Percentiles rank a stretch among this genome's conserved stretches.
Conservation (phyloP, 1,140 invertebrate genomes). For the Hetaerina americana region DNA sequence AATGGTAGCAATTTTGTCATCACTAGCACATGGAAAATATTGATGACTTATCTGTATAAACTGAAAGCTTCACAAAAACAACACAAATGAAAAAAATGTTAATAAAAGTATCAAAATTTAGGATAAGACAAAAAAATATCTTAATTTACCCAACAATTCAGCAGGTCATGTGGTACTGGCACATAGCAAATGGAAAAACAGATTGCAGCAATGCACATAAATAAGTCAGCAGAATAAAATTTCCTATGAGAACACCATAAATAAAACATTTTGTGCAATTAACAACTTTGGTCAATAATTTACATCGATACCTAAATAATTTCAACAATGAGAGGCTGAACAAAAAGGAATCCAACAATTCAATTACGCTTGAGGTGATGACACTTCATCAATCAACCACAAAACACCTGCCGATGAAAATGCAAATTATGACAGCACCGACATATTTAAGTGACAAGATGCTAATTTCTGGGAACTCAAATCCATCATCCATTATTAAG, state of each 20-base stretch:
- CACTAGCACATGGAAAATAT: background rate
- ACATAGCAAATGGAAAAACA: background rate
- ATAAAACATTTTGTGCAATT: background rate
- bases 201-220: background rate
- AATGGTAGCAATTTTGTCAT: background rate
- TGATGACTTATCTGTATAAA: background rate
- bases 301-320: background rate
- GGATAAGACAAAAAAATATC: background rate
- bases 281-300: background rate
- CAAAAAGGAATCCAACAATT: too few species aligned
- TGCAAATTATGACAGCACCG: background rate
- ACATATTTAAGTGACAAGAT: background rate
- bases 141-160: background rate
- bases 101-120: background rate
- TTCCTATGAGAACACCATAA: background rate
- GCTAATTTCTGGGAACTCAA: background rate
- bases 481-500: too few species aligned
- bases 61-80: background rate
- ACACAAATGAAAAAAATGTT: background rate
- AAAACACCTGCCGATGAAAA: background rate
- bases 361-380: too few species aligned
- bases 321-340: too few species aligned
- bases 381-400: background rate
- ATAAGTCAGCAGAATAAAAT: background rate
- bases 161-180: background rate